Evolutionary conservation across 2,113 vertebrate genomes (phyloP).

Genomic region (Sula dactylatra): DNA sequence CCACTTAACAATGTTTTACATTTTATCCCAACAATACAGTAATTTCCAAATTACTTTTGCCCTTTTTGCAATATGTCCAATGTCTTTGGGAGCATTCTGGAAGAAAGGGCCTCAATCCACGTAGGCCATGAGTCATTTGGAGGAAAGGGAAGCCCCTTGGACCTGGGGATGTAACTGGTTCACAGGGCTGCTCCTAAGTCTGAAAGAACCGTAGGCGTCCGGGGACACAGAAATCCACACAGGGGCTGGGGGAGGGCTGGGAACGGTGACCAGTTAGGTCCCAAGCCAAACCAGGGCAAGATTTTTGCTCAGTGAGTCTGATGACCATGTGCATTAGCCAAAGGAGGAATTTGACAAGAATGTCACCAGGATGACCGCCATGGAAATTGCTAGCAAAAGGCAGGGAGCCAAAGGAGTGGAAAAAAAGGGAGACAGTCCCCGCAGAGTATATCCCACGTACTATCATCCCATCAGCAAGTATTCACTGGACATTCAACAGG

Average conservation of each 20-base stretch:
- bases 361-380: background rate
- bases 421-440: background rate
- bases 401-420: background rate
- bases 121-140: background rate
- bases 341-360: background rate
- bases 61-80: background rate
- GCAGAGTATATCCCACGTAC: background rate
- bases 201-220: background rate
- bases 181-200: background rate
- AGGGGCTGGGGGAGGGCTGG: background rate
- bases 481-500: background rate
- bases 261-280: background rate
- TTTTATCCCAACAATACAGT: background rate
- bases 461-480: background rate
- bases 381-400: background rate
- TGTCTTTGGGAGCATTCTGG: background rate
- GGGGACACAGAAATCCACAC: background rate
- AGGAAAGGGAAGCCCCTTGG: background rate
- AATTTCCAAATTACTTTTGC: conserved; percentile 5
- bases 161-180: background rate
- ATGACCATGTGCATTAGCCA: background rate
- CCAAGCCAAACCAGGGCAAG: background rate
- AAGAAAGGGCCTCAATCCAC: background rate
- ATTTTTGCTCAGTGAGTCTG: background rate
- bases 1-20: background rate